A percentile compares a stretch with the other conserved stretches of the same genome.
Evolutionary conservation across 1,140 invertebrate species (phyloP).

Genomic region (Chrysoperla carnea): DNA sequence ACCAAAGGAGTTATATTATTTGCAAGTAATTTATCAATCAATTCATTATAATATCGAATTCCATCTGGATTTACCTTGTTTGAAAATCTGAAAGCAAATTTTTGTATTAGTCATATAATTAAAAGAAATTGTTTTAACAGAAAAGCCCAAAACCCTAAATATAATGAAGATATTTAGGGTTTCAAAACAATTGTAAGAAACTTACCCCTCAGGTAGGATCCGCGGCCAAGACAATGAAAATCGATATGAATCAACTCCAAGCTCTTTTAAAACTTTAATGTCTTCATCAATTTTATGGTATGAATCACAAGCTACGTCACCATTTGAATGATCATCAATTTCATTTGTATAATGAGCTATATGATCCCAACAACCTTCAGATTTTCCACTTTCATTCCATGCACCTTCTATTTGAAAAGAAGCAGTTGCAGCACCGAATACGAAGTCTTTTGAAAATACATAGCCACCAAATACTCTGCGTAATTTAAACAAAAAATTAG

Average conservation of each 20-base stretch:
- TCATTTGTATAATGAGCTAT: constrained; percentile 28
- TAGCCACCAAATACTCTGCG: not conserved
- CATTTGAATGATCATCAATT: constrained; percentile 24
- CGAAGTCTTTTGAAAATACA: constrained; percentile 30
- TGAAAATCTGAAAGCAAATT: not conserved
- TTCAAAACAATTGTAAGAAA: too few species aligned
- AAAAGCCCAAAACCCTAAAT: too few species aligned
- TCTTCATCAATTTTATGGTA: constrained; percentile 48
- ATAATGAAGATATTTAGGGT: too few species aligned
- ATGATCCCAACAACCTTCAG: constrained; percentile 35
- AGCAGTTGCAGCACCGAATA: constrained; percentile 30
- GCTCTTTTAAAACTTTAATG: constrained; percentile 33
- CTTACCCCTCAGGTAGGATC: constrained; percentile 33
- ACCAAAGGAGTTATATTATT: constrained; percentile 33
- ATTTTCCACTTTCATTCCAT: constrained; percentile 31
- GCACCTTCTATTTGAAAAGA: constrained; percentile 38
- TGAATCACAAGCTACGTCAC: constrained; percentile 47
- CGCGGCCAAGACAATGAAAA: constrained; percentile 48
- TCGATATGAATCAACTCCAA: constrained; percentile 29
- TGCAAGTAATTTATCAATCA: constrained; percentile 36
- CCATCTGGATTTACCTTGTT: constrained; percentile 29
- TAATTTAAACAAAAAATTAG: too few species aligned
- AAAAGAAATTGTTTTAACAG: too few species aligned
- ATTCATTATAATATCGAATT: constrained; percentile 37
- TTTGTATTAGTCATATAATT: too few species aligned